Base-by-base conservation (phyloP, 2,888 invertebrate species). In the Drosophila cracens region DNA sequence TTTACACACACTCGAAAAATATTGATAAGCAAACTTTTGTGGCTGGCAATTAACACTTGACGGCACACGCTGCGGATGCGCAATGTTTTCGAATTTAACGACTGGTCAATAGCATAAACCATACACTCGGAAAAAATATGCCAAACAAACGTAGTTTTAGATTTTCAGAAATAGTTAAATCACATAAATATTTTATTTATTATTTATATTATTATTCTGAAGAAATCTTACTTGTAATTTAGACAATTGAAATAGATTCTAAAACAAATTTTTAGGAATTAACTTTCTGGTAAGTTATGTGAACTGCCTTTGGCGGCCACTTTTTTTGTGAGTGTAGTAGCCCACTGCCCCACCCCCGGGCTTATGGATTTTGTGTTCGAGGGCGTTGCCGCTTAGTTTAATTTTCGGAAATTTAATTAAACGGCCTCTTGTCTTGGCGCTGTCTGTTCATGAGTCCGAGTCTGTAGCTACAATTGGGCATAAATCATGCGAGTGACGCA, bases 331-430 rank as follows among this genome's bases (percentile, higher is more conserved):
- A 43, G 57, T 57, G 57, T 57, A 43, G 21, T 21, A 21, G 16
- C 46, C 31, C 31, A 38, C 36, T 5, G 2, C 21, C 21, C 13
- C 25, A 27, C 18, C 40, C 21, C 16, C 40, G 2, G 6, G 11
- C 27, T 51, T 51, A 31, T 68, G 33, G 16, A 53, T 59, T 61
- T 64, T 57, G 68, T 53, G 52, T 49, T 34, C 16, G 72, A 62
- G 73, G 89, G 84, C 76, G 88, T 88, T 77, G 77, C 73, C 83
- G 76, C 60, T 67, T 66, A 70, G 83, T 86, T 82, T 76, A 88
- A 86, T 84, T 88, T 83, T 81, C 69, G 63, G 59, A 82, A 86
- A 87, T 87, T 90, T 83, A 88, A 87, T 87, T 87, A 90, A 85
- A 76, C 67, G 65, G 75, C 64, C 74, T 59, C 72, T 70, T 75